Evolutionary conservation across 30 jellyfish, hydroid and myxozoan genomes (phyloP).

Genomic region (Rhopilema esculentum): DNA sequence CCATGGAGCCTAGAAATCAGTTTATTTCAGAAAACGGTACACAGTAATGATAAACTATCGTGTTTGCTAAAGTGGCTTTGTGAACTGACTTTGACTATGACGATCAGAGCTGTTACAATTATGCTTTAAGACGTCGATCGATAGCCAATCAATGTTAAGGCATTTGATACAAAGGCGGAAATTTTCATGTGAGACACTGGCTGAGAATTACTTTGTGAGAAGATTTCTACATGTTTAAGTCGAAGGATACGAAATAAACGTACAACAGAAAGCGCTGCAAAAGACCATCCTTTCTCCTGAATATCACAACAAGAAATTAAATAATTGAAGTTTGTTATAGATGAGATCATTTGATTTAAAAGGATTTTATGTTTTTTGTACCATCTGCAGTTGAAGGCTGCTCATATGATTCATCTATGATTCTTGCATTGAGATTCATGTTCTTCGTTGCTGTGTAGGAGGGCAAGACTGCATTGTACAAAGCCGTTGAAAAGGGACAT

Average conservation of each 20-base stretch:
- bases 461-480: conserved; percentile 80
- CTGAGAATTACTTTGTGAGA: too few relatives aligned
- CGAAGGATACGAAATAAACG: not conserved
- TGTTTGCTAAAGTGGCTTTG: not conserved
- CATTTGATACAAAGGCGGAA: not conserved
- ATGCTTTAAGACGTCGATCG: not conserved
- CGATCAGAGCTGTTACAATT: not conserved
- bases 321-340: not conserved
- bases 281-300: not conserved
- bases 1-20: not conserved
- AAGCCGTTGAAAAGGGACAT: conserved; percentile 94
- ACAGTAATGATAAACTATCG: not conserved
- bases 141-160: not conserved
- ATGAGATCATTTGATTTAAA: not conserved
- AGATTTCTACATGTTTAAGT: too few relatives aligned
- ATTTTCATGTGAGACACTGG: too few relatives aligned
- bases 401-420: not conserved
- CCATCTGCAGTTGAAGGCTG: not conserved
- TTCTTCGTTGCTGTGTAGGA: conserved; percentile 15
- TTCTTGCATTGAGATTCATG: not conserved
- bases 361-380: not conserved
- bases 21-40: not conserved
- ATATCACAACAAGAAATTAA: not conserved
- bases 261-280: not conserved
- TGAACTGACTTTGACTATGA: not conserved